These are phyloP conservation scores for Gari tellinella DNA, from an alignment of 2,888 invertebrate species.

Conservation along the genomic window DNA sequence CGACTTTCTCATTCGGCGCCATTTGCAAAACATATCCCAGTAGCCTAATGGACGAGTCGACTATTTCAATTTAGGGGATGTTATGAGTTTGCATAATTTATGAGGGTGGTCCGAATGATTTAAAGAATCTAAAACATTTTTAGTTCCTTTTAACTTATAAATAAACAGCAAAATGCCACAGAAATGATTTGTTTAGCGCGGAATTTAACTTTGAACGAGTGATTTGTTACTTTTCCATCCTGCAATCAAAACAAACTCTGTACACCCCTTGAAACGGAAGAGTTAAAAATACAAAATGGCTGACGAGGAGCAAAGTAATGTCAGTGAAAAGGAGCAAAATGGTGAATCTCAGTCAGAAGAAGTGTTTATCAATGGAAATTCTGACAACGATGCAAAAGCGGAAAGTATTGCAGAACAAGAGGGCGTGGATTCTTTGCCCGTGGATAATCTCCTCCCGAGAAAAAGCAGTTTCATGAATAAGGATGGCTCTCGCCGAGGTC, in stretches of 20 bases:
- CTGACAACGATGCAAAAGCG: constrained; percentile 61
- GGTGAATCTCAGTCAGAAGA: constrained; percentile 65
- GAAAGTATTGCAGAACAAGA: constrained; percentile 65
- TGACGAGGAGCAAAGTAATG: constrained; percentile 71
- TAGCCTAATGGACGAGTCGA: constrained; percentile 28
- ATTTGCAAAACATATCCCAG: constrained; percentile 55
- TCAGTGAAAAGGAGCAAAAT: constrained; percentile 58
- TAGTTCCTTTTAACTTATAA: too few species aligned
- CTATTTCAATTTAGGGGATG: constrained; percentile 7
- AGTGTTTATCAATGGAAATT: constrained; percentile 78
- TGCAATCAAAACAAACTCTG: constrained; percentile 2
- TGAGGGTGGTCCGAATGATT: background rate
- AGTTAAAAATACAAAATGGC: constrained; percentile 71
- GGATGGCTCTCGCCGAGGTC: constrained; percentile 62
- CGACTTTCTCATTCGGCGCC: constrained; percentile 31
- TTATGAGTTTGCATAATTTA: constrained; percentile 12
- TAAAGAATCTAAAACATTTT: too few species aligned
- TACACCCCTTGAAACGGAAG: constrained; percentile 38
- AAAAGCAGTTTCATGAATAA: constrained; percentile 82
- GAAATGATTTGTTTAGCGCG: too few species aligned
- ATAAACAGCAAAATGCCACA: too few species aligned
- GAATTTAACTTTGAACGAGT: too few species aligned
- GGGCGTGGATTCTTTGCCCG: constrained; percentile 62
- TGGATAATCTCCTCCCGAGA: constrained; percentile 73
- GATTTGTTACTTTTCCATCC: too few species aligned